Evolutionary conservation across 2,888 invertebrate genomes (phyloP).

Genomic region (Lithophane ornitopus): DNA sequence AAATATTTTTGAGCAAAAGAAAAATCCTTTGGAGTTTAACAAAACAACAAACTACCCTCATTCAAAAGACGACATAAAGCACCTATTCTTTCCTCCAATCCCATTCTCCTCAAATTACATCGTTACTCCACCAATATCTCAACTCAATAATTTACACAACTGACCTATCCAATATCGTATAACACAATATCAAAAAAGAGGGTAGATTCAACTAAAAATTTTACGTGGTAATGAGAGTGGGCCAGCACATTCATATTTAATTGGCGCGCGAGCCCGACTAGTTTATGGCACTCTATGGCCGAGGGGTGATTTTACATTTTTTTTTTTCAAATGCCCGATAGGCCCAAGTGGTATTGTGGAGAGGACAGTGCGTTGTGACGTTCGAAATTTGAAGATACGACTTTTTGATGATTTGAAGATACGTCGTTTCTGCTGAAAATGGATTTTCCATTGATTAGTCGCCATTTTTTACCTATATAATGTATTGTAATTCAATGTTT

Average conservation of each 20-base stretch:
- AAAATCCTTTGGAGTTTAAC: not conserved
- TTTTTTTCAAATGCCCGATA: conserved; percentile 88
- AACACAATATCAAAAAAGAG: conserved; percentile 70
- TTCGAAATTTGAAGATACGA: conserved; percentile 61
- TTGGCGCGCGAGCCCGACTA: conserved; percentile 81
- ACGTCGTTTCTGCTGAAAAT: not conserved
- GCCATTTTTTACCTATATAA: too few relatives aligned
- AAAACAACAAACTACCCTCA: conserved; percentile 26
- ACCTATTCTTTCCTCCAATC: conserved; percentile 25
- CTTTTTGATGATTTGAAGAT: not conserved
- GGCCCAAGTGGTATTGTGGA: conserved; percentile 87
- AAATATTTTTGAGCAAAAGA: not conserved
- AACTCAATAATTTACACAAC: conserved; percentile 69
- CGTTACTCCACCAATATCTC: conserved; percentile 47
- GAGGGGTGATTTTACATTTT: conserved; percentile 87
- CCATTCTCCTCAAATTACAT: conserved; percentile 50
- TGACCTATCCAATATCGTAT: conserved; percentile 69
- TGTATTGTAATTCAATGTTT: too few relatives aligned
- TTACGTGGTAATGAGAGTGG: conserved; percentile 82
- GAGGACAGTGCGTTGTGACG: conserved; percentile 81
- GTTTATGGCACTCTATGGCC: conserved; percentile 85
- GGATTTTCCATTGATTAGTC: too few relatives aligned
- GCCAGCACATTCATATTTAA: conserved; percentile 86
- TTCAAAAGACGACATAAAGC: conserved; percentile 9
- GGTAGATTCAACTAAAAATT: conserved; percentile 74